Percentiles rank a stretch among this genome's conserved stretches.
phyloP scores from a whole-genome alignment of 1,140 invertebrate species.

The Drosophila bipectinata region DNA sequence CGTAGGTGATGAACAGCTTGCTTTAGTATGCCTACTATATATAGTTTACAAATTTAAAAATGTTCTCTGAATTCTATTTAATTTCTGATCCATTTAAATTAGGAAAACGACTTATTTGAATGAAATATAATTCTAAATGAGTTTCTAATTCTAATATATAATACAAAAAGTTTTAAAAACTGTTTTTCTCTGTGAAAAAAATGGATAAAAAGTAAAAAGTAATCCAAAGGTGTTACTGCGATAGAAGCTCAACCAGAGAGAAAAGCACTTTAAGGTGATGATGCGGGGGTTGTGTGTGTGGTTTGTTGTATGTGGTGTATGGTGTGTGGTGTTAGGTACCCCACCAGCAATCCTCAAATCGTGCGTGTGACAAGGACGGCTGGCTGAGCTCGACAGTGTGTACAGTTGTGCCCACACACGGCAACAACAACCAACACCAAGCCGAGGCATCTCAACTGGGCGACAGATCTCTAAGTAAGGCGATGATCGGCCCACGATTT shows the following conservation, averaged over 20 bases:
- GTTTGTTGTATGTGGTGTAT: slow-evolving; percentile 2
- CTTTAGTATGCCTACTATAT: too few species aligned
- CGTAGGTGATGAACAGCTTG: too few species aligned
- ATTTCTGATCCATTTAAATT: too few species aligned
- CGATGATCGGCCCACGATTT: slow-evolving; percentile 76
- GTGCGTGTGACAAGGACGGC: slow-evolving; percentile 55
- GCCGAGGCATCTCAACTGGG: slow-evolving; percentile 57
- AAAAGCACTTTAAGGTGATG: slow-evolving; percentile 37
- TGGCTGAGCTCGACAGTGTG: slow-evolving; percentile 54
- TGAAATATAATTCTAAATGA: too few species aligned
- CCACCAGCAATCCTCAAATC: slow-evolving; percentile 21
- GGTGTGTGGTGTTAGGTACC: slow-evolving; percentile 28
- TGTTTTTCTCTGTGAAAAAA: not conserved
- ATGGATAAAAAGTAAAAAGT: slow-evolving; percentile 16
- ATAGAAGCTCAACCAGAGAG: slow-evolving; percentile 62
- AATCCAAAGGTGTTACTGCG: slow-evolving; percentile 61
- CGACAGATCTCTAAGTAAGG: slow-evolving; percentile 81
- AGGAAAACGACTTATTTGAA: too few species aligned
- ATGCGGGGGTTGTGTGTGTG: slow-evolving; percentile 64
- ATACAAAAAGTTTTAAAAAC: too few species aligned
- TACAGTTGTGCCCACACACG: slow-evolving; percentile 75
- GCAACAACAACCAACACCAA: slow-evolving; percentile 40
- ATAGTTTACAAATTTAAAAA: too few species aligned
- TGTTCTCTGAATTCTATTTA: too few species aligned
- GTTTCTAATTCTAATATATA: too few species aligned